These are phyloP conservation scores for Hesperia comma DNA, from an alignment of 2,888 invertebrate genomes.

Conservation along the genomic window DNA sequence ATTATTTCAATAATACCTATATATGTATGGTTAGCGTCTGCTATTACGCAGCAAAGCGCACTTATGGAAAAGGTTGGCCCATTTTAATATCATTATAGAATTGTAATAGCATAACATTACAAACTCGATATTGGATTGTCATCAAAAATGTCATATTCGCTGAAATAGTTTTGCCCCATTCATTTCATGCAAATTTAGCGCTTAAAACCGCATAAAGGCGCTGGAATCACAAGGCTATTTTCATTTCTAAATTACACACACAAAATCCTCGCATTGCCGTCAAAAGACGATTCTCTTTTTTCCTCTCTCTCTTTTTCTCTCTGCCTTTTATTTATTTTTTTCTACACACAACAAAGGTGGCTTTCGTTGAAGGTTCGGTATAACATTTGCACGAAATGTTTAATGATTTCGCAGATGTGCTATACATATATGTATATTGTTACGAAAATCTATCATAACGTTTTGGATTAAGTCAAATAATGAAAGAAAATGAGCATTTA, in stretches of 20 bases:
- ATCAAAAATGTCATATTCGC: neutral
- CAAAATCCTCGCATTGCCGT: slow-evolving; percentile 27
- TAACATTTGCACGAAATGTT: slow-evolving; percentile 3
- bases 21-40: too few species aligned
- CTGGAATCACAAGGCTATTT: slow-evolving; percentile 24
- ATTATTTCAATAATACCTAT: too few species aligned
- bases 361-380: neutral
- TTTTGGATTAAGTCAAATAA: too few species aligned
- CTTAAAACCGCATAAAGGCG: slow-evolving; percentile 24
- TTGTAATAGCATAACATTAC: neutral
- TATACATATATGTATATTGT: too few species aligned
- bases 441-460: too few species aligned
- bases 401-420: neutral
- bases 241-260: slow-evolving; percentile 31
- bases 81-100: too few species aligned
- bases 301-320: neutral
- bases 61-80: too few species aligned
- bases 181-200: slow-evolving; percentile 18
- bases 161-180: slow-evolving; percentile 15
- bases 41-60: too few species aligned
- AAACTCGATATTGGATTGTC: slow-evolving; percentile 11
- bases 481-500: too few species aligned
- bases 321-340: slow-evolving; percentile 2
- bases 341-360: slow-evolving; percentile 8
- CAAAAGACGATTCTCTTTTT: slow-evolving; percentile 12